Percentiles rank a stretch among this genome's conserved stretches.
phyloP scores from a whole-genome alignment of 2,113 vertebrate species.

The Carassius auratus region DNA sequence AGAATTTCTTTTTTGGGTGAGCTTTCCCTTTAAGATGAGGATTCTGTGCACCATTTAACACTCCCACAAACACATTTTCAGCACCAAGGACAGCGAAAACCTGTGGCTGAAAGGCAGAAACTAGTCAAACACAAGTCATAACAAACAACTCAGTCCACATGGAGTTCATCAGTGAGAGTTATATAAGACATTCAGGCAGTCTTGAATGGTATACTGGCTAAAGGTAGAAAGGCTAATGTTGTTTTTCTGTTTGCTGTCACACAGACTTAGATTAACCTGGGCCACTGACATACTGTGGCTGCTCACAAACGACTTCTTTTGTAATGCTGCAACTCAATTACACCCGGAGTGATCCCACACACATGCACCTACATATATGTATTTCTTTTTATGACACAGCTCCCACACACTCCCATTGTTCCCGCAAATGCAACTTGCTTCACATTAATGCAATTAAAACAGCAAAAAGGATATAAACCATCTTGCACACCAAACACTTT shows the following conservation, averaged over 20 bases:
- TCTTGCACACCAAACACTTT: background rate
- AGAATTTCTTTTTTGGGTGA: too few species aligned
- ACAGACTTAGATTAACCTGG: constrained; percentile 2
- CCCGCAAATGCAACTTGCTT: background rate
- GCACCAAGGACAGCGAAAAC: constrained; percentile 39
- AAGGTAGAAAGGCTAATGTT: constrained; percentile 1
- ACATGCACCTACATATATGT: constrained; percentile 6
- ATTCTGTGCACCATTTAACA: background rate
- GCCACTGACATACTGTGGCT: background rate
- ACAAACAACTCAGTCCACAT: background rate
- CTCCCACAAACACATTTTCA: constrained; percentile 10
- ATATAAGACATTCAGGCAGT: background rate
- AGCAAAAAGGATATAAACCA: background rate
- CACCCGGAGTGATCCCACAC: background rate
- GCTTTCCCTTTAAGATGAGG: too few species aligned
- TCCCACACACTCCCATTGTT: background rate
- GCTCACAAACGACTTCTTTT: background rate
- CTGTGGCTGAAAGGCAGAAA: background rate
- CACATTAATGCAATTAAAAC: constrained; percentile 12
- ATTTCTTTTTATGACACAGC: background rate
- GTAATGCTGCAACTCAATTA: background rate
- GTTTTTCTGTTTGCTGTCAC: constrained; percentile 20
- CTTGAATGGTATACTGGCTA: background rate
- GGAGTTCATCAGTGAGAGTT: background rate
- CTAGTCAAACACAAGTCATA: constrained; percentile 12